A percentile compares a stretch with the other conserved stretches of the same genome.
Evolutionary conservation across 2,113 vertebrate species (phyloP).

Genomic region (Budorcas taxicolor): DNA sequence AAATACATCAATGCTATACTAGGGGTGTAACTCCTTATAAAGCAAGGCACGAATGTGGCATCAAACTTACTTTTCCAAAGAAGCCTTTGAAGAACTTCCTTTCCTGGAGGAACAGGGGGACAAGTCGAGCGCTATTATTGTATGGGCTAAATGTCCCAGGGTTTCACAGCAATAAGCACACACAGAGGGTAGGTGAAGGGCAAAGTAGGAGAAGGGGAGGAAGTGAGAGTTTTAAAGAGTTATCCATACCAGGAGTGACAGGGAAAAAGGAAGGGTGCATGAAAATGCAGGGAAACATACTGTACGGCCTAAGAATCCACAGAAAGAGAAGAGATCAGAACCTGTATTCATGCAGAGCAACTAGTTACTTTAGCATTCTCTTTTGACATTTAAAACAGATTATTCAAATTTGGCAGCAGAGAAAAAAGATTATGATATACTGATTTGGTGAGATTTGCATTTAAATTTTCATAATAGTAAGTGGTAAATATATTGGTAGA

Average conservation of each 20-base stretch:
- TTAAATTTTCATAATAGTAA: conserved; percentile 59
- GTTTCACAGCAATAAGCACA: conserved; percentile 84
- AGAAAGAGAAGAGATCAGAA: conserved; percentile 70
- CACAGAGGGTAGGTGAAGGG: conserved; percentile 71
- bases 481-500: not conserved
- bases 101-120: conserved; percentile 98
- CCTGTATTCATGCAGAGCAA: conserved; percentile 80
- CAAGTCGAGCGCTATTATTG: conserved; percentile 97
- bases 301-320: conserved; percentile 74
- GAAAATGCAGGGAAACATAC: conserved; percentile 79
- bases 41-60: conserved; percentile 81
- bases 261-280: conserved; percentile 78
- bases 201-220: conserved; percentile 66
- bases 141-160: conserved; percentile 83
- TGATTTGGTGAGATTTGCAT: conserved; percentile 48
- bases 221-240: conserved; percentile 80
- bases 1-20: conserved; percentile 75
- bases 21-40: conserved; percentile 89
- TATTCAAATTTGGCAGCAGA: conserved; percentile 85
- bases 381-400: conserved; percentile 76
- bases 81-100: conserved; percentile 99
- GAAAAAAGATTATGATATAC: conserved; percentile 6
- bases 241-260: conserved; percentile 81
- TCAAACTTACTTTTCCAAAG: conserved; percentile 99
- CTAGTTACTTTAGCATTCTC: conserved; percentile 72